phyloP scores from a whole-genome alignment of 2,888 invertebrate genomes.

The Dolomedes plantarius region DNA sequence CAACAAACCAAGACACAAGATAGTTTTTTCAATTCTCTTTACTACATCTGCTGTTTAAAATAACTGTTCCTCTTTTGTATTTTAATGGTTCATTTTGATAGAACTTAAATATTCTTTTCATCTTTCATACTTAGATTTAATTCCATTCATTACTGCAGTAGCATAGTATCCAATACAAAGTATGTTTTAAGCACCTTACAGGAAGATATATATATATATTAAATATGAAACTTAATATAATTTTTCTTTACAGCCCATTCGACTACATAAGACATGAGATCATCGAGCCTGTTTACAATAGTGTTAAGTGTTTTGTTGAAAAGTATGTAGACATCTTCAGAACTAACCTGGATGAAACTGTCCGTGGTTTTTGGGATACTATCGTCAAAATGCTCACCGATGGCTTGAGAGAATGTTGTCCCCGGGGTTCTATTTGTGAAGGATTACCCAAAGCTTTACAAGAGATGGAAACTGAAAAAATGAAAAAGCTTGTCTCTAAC shows the following conservation, averaged over 20 bases:
- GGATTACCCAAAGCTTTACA: not conserved
- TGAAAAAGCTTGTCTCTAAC: not conserved
- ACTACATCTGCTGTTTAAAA: no score
- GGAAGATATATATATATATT: no score
- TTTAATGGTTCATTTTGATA: no score
- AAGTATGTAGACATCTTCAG: not conserved
- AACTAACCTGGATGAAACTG: not conserved
- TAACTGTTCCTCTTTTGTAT: no score
- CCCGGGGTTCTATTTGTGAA: not conserved
- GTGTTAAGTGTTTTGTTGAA: not conserved
- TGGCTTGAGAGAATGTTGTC: not conserved
- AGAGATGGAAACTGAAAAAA: not conserved
- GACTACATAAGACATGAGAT: not conserved
- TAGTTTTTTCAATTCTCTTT: no score
- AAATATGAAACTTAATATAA: no score
- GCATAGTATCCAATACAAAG: no score
- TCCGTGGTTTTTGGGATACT: not conserved
- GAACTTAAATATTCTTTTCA: no score
- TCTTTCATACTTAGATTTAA: no score
- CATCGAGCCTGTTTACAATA: not conserved
- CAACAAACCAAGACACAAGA: no score
- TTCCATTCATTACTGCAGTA: no score
- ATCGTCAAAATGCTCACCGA: not conserved
- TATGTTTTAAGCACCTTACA: no score
- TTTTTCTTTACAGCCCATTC: not conserved